phyloP scores from a whole-genome alignment of 2,113 vertebrate genomes.

The Cochlearius cochlearius region DNA sequence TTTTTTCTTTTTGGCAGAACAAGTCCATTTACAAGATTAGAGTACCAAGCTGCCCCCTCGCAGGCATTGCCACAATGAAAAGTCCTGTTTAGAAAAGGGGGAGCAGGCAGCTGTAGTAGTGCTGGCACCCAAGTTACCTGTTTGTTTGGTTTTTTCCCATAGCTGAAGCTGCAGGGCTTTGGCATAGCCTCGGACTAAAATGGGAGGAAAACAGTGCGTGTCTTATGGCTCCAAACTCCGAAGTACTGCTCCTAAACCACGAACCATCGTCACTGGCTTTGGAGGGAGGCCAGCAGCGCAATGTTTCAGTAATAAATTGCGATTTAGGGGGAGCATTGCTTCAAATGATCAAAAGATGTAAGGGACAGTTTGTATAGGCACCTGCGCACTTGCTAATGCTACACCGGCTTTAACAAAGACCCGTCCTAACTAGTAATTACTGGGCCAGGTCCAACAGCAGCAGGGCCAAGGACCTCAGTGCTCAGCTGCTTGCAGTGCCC shows the following conservation, averaged over 20 bases:
- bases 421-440: not conserved
- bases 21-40: conserved; percentile 3
- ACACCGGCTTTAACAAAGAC: not conserved
- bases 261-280: not conserved
- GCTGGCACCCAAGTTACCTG: not conserved
- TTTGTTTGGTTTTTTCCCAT: not conserved
- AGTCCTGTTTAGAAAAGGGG: not conserved
- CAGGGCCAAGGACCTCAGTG: not conserved
- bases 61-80: not conserved
- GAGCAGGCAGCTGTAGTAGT: not conserved
- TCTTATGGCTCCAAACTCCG: conserved; percentile 21
- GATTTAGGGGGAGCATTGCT: not conserved
- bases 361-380: not conserved
- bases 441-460: not conserved
- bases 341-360: not conserved
- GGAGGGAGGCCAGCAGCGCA: not conserved
- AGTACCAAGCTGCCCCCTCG: not conserved
- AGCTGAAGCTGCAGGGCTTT: conserved; percentile 46
- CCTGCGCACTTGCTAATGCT: not conserved
- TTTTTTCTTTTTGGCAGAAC: not conserved
- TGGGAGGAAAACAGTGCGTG: not conserved
- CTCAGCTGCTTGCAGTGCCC: not conserved
- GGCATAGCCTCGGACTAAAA: not conserved
- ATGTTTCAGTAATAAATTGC: not conserved
- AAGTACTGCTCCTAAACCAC: conserved; percentile 5